Evolutionary conservation across 2,797 vertebrate genomes (phyloP).

Genomic region (Danio jaintianensis): DNA sequence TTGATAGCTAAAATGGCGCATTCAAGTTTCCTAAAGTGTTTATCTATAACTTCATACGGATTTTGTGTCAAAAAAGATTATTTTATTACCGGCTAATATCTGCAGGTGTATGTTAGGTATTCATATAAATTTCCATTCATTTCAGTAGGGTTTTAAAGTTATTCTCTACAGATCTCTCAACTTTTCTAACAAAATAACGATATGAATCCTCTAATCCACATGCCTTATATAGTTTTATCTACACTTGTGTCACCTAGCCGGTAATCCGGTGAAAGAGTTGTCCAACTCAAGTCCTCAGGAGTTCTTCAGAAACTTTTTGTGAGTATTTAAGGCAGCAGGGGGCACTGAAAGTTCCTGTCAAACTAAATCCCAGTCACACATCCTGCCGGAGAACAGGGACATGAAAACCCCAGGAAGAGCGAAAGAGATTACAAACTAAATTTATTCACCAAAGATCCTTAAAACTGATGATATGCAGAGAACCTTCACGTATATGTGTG

Average conservation of each 20-base stretch:
- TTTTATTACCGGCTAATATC: not conserved
- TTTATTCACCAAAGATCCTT: constrained; percentile 3
- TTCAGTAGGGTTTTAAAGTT: constrained; percentile 3
- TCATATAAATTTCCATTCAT: not conserved
- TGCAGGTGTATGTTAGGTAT: not conserved
- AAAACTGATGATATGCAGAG: not conserved
- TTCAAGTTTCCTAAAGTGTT: not conserved
- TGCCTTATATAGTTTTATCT: constrained; percentile 3
- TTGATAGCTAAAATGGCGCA: not conserved
- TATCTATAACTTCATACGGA: not conserved
- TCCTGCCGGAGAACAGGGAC: not conserved
- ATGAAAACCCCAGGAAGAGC: not conserved
- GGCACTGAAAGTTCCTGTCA: constrained; percentile 37
- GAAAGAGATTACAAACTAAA: not conserved
- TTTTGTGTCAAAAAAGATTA: constrained; percentile 12
- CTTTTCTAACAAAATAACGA: constrained; percentile 11
- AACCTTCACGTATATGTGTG: not conserved
- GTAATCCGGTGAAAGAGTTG: constrained; percentile 24
- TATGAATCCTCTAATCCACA: constrained; percentile 8
- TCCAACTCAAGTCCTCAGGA: constrained; percentile 3
- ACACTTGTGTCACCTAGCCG: not conserved
- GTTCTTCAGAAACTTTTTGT: constrained; percentile 26
- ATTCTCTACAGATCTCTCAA: not conserved
- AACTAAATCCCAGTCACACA: constrained; percentile 14
- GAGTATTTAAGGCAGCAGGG: constrained; percentile 39